phyloP scores from a whole-genome alignment of 2,113 vertebrate genomes.

The Strix uralensis region DNA sequence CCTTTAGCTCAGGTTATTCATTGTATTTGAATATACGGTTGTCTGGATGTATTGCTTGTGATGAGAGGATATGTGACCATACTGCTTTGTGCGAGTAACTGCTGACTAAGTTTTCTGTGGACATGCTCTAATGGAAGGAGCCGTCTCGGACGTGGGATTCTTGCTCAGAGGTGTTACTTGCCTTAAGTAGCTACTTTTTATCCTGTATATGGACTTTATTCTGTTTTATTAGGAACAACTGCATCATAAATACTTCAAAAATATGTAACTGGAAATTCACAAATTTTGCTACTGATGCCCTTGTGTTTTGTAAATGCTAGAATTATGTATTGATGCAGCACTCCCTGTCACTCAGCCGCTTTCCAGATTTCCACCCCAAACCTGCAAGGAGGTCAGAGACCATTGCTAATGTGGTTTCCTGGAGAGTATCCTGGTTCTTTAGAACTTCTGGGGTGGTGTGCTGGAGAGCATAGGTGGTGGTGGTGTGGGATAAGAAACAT shows the following conservation, averaged over 20 bases:
- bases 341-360: background rate
- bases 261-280: no score
- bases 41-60: background rate
- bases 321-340: background rate
- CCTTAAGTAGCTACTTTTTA: no score
- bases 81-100: background rate
- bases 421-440: background rate
- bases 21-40: background rate
- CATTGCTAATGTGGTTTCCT: background rate
- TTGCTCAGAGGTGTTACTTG: background rate
- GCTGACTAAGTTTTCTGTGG: background rate
- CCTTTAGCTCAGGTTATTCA: background rate
- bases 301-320: no score
- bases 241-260: no score
- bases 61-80: background rate
- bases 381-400: background rate
- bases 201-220: no score
- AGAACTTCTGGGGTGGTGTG: background rate
- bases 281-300: no score
- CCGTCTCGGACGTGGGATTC: background rate
- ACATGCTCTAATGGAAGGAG: fast-evolving
- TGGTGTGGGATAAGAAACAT: background rate
- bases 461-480: background rate
- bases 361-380: background rate
- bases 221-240: no score